Evolutionary conservation across 2,888 invertebrate species (phyloP).

Genomic region (Drosophila glabriapex): DNA sequence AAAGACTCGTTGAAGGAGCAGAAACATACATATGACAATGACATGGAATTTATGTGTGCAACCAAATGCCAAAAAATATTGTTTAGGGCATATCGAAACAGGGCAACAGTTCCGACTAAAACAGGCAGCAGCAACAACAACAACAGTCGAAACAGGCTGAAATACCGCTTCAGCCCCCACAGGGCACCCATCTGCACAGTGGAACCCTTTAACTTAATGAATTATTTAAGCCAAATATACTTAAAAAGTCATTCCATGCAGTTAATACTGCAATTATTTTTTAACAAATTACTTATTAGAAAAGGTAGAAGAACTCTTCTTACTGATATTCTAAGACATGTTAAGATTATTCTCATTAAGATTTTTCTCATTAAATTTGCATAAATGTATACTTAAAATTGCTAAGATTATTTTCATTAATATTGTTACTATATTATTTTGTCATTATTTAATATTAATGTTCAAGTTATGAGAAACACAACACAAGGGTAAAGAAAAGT

Average conservation of each 20-base stretch:
- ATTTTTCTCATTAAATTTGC: not conserved
- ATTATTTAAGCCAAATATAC: not conserved
- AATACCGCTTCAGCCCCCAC: conserved; percentile 41
- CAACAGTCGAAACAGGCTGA: not conserved
- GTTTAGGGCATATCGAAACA: conserved; percentile 57
- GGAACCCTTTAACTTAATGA: not conserved
- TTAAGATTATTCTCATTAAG: not conserved
- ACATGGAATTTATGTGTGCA: conserved; percentile 64
- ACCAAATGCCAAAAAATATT: conserved; percentile 61
- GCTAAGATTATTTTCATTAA: not conserved
- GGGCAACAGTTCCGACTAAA: conserved; percentile 63
- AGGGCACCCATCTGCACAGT: conserved; percentile 39
- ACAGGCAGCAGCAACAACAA: conserved; percentile 25
- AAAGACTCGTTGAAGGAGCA: conserved; percentile 19
- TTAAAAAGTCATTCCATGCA: not conserved
- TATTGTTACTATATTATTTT: not conserved
- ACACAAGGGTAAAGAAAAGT: not conserved
- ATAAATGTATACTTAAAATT: no score
- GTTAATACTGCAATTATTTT: not conserved
- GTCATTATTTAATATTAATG: not conserved
- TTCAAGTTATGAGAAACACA: not conserved
- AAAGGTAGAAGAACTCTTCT: not conserved
- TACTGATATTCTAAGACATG: not conserved
- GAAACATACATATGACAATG: conserved; percentile 67
- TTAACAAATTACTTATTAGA: not conserved